A percentile compares a stretch with the other conserved stretches of the same genome.
phyloP scores from a whole-genome alignment of 2,113 vertebrate genomes.

The Pelecanoides urinatrix region DNA sequence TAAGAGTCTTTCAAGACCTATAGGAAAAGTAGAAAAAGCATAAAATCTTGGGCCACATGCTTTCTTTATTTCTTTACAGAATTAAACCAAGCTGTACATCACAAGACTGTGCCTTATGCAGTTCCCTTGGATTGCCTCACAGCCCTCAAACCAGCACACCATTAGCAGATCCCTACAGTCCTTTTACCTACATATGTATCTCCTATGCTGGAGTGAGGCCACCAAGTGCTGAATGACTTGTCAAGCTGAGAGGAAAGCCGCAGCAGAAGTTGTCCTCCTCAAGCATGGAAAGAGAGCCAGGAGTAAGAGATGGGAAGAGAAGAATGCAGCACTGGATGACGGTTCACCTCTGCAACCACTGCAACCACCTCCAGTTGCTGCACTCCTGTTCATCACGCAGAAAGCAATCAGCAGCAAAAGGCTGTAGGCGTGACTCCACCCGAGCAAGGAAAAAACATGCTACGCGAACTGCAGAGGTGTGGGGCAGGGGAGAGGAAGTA shows the following conservation, averaged over 20 bases:
- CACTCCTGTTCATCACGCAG: background rate
- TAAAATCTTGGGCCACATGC: background rate
- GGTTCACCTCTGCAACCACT: background rate
- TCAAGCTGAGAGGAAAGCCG: background rate
- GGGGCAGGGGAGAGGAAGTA: background rate
- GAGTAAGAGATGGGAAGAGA: background rate
- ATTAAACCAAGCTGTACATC: background rate
- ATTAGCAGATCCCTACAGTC: background rate
- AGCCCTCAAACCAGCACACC: background rate
- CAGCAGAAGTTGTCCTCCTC: background rate
- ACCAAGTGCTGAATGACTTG: background rate
- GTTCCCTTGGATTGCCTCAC: background rate
- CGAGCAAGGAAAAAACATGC: background rate
- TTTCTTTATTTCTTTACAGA: background rate
- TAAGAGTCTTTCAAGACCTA: background rate
- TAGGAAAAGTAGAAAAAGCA: background rate
- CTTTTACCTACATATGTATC: background rate
- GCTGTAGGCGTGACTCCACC: background rate
- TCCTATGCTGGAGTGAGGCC: fast-evolving
- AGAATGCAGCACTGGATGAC: background rate
- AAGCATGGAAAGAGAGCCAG: background rate
- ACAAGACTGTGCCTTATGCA: background rate
- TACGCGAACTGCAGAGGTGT: background rate
- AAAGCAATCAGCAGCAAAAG: background rate
- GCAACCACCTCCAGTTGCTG: background rate